These are phyloP conservation scores for Beris chalybata DNA, from an alignment of 2,888 invertebrate species.

Conservation along the genomic window DNA sequence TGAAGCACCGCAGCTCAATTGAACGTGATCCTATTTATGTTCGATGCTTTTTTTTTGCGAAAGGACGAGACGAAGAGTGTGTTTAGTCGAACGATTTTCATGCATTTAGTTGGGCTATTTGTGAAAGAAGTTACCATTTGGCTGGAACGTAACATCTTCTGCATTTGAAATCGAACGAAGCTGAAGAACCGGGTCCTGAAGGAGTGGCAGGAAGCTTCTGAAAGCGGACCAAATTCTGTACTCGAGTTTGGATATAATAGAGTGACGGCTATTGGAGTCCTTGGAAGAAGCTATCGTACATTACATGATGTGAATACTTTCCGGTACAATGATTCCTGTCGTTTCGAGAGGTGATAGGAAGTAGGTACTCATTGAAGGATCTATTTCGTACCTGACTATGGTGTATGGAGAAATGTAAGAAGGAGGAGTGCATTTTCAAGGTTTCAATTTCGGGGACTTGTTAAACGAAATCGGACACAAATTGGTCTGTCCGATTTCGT, in stretches of 20 bases:
- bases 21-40: slow-evolving; percentile 29
- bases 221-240: too few species aligned
- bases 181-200: not conserved
- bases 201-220: too few species aligned
- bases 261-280: slow-evolving; percentile 6
- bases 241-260: too few species aligned
- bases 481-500: too few species aligned
- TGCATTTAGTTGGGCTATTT: slow-evolving; percentile 11
- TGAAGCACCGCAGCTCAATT: slow-evolving; percentile 27
- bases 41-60: not conserved
- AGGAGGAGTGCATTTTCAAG: too few species aligned
- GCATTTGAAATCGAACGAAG: slow-evolving; percentile 24
- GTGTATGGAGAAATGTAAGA: too few species aligned
- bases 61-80: too few species aligned
- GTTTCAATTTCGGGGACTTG: too few species aligned
- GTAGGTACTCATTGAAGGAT: slow-evolving; percentile 7
- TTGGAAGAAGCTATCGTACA: not conserved
- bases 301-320: slow-evolving; percentile 22
- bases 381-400: not conserved
- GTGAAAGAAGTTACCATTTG: slow-evolving; percentile 20
- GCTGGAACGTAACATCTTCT: slow-evolving; percentile 19
- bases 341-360: slow-evolving; percentile 3
- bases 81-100: not conserved
- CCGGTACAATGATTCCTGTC: slow-evolving; percentile 22
- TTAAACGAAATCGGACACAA: too few species aligned